Base-by-base conservation (phyloP, 2,797 vertebrate species). In the Arctocebus calabarensis region DNA sequence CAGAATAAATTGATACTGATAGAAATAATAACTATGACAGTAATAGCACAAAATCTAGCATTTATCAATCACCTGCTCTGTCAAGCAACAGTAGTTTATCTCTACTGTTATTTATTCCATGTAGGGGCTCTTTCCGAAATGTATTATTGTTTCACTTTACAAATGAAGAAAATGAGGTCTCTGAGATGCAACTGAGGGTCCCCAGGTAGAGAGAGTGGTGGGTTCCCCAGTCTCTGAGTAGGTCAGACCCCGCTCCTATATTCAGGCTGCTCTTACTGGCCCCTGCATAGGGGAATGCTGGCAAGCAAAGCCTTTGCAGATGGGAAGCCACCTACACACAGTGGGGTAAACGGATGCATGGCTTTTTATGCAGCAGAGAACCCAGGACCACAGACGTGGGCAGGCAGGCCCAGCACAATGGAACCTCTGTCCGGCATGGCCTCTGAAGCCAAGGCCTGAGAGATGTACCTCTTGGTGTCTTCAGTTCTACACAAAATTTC, bases 401-500 rank as follows among this genome's bases (percentile, higher is more conserved):
- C 34, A 1, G 29, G 61, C 6, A 2, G 59, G 23, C 7, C 16
- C 12, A 7, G 48, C 2, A 22, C 22, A 6, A 9, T 2, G 22
- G 1, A 0, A n/a, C n/a, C 23, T 91, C 73, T 29, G 48, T 43
- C 17, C 22, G 23, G 22, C 4, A 8, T 19, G 19, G 22, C 4
- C 43, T 23, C 71, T 37, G 7, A 32, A 19, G 22, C 7, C 75
- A 40, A 37, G 37, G 12, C 43, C 1, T 0, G 37, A 84, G 43
- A 57, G 70, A 66, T 17, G 0, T 0, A 27, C 25, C 55, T 86
- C 82, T 52, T 7, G 12, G 22, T 0, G 11, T 14, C 25, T 2
- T 37, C 1, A 0, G 59, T 19, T 40, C 27, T 5, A 3, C 6
- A n/a, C 20, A 4, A 7, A 55, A 37, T 12, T 34, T 34, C 19